Conservation (phyloP, 92 coral and sea anemone genomes). For the Porites lobata region DNA sequence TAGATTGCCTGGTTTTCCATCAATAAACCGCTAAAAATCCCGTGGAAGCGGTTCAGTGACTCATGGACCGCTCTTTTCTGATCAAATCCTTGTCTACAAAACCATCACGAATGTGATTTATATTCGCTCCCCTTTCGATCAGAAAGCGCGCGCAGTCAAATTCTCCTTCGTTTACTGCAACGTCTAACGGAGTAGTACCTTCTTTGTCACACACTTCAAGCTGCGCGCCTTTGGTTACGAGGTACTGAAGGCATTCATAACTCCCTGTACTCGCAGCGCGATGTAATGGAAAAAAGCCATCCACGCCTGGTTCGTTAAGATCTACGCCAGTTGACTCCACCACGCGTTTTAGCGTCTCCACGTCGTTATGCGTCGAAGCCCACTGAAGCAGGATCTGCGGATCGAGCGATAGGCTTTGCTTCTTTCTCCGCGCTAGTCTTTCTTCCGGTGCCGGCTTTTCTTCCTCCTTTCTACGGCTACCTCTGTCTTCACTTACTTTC, state of each 20-base stretch:
- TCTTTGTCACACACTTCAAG: conserved; percentile 81
- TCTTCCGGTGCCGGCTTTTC: conserved; percentile 2
- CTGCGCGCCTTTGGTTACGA: conserved; percentile 86
- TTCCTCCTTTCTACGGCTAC: not conserved
- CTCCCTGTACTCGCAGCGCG: conserved; percentile 95
- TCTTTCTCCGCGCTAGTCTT: conserved; percentile 45
- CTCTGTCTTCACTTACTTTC: conserved; percentile 41
- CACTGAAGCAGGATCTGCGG: conserved; percentile 87
- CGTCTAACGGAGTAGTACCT: conserved; percentile 92
- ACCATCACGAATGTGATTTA: conserved; percentile 87
- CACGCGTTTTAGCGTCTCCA: conserved; percentile 72
- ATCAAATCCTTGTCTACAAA: conserved; percentile 66
- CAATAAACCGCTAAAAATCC: no score
- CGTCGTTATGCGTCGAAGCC: conserved; percentile 90
- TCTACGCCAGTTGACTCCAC: conserved; percentile 74
- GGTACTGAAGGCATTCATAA: conserved; percentile 81
- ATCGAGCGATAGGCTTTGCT: conserved; percentile 91
- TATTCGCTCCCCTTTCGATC: conserved; percentile 89
- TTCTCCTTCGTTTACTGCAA: conserved; percentile 93
- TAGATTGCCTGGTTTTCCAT: no score
- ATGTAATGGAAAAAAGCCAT: conserved; percentile 87
- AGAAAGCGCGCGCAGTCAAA: conserved; percentile 91
- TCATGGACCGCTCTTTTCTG: conserved; percentile 35
- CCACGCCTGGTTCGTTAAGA: conserved; percentile 79
- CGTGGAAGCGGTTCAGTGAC: not conserved